phyloP scores from a whole-genome alignment of 2,888 invertebrate genomes.

The Torymus texanus region DNA sequence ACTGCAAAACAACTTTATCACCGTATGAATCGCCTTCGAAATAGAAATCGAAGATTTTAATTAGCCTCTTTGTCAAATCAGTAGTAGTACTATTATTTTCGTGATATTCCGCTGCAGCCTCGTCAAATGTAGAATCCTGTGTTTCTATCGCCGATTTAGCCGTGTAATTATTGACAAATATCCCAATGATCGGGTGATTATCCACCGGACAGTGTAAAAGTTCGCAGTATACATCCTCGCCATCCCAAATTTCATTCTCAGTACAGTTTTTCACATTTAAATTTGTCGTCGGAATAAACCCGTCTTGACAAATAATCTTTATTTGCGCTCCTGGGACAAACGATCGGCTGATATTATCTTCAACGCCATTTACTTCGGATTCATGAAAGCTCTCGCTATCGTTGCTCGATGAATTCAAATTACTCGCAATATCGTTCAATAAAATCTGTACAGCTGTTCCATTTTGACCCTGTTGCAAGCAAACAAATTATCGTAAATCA shows the following conservation, averaged over 20 bases:
- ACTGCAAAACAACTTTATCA: slow-evolving; percentile 60
- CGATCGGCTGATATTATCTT: slow-evolving; percentile 6
- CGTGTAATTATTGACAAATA: slow-evolving; percentile 40
- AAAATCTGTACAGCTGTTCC: slow-evolving; percentile 40
- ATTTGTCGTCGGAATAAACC: slow-evolving; percentile 71
- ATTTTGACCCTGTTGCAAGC: slow-evolving; percentile 9
- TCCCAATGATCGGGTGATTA: slow-evolving; percentile 60
- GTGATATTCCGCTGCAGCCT: not conserved
- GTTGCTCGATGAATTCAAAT: not conserved
- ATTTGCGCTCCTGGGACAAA: slow-evolving; percentile 62
- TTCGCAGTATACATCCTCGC: slow-evolving; percentile 77
- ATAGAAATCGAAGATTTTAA: slow-evolving; percentile 56
- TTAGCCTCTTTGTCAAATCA: slow-evolving; percentile 35
- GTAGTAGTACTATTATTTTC: slow-evolving; percentile 7
- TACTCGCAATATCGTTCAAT: not conserved
- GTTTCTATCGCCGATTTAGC: slow-evolving; percentile 14
- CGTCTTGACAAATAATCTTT: slow-evolving; percentile 76
- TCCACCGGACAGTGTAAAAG: slow-evolving; percentile 59
- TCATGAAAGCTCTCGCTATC: not conserved
- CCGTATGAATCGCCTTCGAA: slow-evolving; percentile 62
- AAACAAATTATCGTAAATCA: too few relatives aligned
- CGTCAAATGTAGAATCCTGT: slow-evolving; percentile 12
- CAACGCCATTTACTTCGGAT: not conserved
- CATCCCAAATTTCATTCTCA: slow-evolving; percentile 80
- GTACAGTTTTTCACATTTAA: slow-evolving; percentile 76